Evolutionary conservation across 2,888 invertebrate species (phyloP).

Genomic region (Pseudeuparius sepicola): DNA sequence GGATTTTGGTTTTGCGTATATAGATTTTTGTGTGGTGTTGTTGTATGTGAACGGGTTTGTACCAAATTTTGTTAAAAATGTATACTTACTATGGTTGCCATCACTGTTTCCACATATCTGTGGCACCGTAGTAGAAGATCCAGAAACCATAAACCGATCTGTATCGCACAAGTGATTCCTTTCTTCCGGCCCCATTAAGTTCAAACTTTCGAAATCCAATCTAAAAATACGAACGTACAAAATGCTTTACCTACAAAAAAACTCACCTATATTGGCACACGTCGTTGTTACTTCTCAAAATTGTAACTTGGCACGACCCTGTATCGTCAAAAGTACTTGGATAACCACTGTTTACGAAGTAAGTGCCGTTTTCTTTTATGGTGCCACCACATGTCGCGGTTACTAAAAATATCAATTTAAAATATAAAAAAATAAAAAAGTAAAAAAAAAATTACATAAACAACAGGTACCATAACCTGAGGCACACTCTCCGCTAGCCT

Average conservation of each 20-base stretch:
- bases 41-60: too few relatives aligned
- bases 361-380: slow-evolving; percentile 71
- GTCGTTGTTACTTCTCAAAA: slow-evolving; percentile 65
- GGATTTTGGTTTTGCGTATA: too few relatives aligned
- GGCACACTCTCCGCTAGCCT: slow-evolving; percentile 69
- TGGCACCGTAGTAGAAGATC: slow-evolving; percentile 62
- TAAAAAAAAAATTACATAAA: slow-evolving; percentile 49
- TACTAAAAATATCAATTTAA: slow-evolving; percentile 52
- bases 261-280: slow-evolving; percentile 75
- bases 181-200: slow-evolving; percentile 64
- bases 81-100: slow-evolving; percentile 71
- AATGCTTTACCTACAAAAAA: too few relatives aligned
- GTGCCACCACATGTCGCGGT: slow-evolving; percentile 69
- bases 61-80: too few relatives aligned
- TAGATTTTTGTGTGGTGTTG: too few relatives aligned
- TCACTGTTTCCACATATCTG: slow-evolving; percentile 72
- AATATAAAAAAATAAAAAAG: neutral
- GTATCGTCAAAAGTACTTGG: slow-evolving; percentile 67
- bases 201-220: slow-evolving; percentile 70
- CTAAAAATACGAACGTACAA: too few relatives aligned
- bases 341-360: slow-evolving; percentile 77
- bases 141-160: slow-evolving; percentile 79
- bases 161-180: slow-evolving; percentile 70
- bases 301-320: slow-evolving; percentile 75
- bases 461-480: slow-evolving; percentile 69